phyloP scores from a whole-genome alignment of 2,113 vertebrate species.

The Monarcha castaneiventris region DNA sequence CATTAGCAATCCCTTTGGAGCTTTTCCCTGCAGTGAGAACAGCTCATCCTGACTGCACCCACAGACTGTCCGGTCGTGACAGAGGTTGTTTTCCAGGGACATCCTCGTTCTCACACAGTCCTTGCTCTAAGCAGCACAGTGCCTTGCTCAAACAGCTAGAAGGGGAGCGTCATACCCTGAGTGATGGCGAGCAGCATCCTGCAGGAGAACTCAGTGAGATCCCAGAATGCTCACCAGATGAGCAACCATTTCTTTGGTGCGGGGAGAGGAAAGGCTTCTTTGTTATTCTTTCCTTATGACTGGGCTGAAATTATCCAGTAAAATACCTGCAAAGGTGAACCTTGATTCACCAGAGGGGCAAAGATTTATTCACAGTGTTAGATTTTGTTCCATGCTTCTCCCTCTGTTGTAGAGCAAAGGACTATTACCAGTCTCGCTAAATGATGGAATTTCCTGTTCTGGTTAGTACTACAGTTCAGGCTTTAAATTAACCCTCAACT shows the following conservation, averaged over 20 bases:
- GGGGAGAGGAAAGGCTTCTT: neutral
- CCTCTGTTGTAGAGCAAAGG: neutral
- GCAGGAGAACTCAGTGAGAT: neutral
- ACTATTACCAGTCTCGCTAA: neutral
- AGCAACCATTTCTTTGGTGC: neutral
- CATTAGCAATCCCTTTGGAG: neutral
- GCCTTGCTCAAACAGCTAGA: neutral
- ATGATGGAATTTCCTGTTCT: constrained; percentile 47
- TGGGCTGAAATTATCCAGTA: neutral
- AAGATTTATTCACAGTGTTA: neutral
- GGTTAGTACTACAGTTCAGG: neutral
- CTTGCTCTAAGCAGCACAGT: neutral
- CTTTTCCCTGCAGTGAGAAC: neutral
- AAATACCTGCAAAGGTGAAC: neutral
- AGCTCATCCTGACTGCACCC: neutral
- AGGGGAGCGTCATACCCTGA: neutral
- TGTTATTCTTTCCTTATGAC: neutral
- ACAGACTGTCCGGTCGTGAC: neutral
- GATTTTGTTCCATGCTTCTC: neutral
- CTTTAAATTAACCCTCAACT: constrained; percentile 31
- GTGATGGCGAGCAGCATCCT: neutral
- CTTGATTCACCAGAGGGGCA: neutral
- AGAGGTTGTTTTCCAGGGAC: neutral
- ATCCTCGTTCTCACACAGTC: neutral
- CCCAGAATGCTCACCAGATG: neutral